Base-by-base conservation (phyloP, 64 coral and sea anemone species). In the Pachyseris speciosa region DNA sequence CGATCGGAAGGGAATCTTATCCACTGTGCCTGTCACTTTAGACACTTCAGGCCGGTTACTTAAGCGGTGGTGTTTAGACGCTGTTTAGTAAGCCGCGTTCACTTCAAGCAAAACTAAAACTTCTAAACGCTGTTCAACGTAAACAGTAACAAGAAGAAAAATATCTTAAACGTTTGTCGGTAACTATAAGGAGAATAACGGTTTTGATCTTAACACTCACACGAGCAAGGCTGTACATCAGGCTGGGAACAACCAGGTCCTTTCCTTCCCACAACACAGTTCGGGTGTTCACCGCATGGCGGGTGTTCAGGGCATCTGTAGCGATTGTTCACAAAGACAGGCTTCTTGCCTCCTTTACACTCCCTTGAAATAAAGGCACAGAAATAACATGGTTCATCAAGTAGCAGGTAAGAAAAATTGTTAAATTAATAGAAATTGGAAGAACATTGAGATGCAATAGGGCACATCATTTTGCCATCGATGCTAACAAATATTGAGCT, bases 251-350 rank as follows among this genome's bases (percentile, higher is more conserved):
- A 96, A 1, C 16, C 28, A 7, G 16, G 29, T 34, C 94, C 94
- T 61, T 88, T 96, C 30, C 94, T 69, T n/a, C 89, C 94, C 9
- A 37, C 72, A 42, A 96, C 88, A 38, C 94, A 96, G 2, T 59
- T 80, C 20, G 89, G 94, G 27, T 24, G 39, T 15, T 88, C 25
- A 6, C 94, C 94, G 51, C 76, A 96, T 0, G 51, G 64, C 4
- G 72, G 70, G 57, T 47, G 38, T 13, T 89, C 24, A 0, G 79
- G 87, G n/a, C 93, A 95, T 71, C 91, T 61, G 26, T 85, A 91
- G 20, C 67, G 30, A 8, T 79, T 86, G 45, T 91, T 91, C 12
- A 66, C 45, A 66, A 68, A 64, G 16, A 84, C 87, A 38, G 78
- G 78, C 16, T 50, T 89, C 30, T 28, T 15, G 9, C 79, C 79